Conservation (phyloP, 2,797 vertebrate species). For the Megaceryle alcyon region DNA sequence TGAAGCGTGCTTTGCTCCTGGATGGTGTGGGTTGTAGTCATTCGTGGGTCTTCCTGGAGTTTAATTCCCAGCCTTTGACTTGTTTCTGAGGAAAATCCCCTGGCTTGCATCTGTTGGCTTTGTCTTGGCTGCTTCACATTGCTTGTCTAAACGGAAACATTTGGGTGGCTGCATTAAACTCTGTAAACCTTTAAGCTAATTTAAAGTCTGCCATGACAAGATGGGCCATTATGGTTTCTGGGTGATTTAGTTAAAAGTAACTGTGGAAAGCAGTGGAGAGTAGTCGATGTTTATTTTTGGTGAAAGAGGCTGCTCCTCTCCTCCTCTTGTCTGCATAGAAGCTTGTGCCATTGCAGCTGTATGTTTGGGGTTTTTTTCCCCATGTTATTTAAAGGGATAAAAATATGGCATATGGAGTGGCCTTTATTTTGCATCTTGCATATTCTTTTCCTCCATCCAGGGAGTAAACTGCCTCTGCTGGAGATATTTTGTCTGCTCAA, state of each 20-base stretch:
- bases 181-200: neutral
- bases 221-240: neutral
- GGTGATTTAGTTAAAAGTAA: constrained; percentile 11
- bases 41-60: neutral
- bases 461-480: neutral
- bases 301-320: neutral
- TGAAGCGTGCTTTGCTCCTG: neutral
- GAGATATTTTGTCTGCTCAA: neutral
- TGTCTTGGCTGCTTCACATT: neutral
- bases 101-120: neutral
- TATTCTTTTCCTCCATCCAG: neutral
- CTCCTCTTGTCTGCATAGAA: neutral
- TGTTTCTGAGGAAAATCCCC: neutral
- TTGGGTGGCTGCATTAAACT: neutral
- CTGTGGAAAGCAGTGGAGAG: neutral
- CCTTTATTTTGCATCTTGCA: neutral
- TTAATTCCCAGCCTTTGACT: neutral
- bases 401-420: neutral
- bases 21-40: neutral
- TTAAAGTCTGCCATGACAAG: neutral
- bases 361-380: neutral
- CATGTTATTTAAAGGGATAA: neutral
- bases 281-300: neutral
- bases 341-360: neutral
- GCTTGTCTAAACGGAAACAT: neutral